A percentile compares a stretch with the other conserved stretches of the same genome.
Evolutionary conservation across 2,888 invertebrate species (phyloP).

Genomic region (Antheraea yamamai): DNA sequence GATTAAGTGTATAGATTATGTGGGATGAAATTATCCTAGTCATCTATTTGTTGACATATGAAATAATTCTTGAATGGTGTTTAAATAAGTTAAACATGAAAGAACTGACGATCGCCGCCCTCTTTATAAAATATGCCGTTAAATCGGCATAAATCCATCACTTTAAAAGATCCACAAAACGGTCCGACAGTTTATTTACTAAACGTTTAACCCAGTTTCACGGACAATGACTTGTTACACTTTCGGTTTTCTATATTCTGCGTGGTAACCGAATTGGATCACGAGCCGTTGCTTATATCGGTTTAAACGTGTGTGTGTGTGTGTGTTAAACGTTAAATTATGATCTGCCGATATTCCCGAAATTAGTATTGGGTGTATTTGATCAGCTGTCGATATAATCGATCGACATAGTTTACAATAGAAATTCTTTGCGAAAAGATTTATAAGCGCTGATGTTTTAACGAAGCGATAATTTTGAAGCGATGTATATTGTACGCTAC

Average conservation of each 20-base stretch:
- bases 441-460: background rate
- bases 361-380: background rate
- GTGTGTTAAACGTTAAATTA: too few species aligned
- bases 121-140: background rate
- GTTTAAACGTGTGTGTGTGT: background rate
- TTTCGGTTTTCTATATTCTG: constrained; percentile 10
- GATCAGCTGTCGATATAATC: background rate
- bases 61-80: background rate
- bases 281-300: constrained; percentile 1
- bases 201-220: constrained; percentile 12
- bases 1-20: too few species aligned
- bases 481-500: background rate
- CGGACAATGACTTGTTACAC: constrained; percentile 13
- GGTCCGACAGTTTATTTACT: constrained; percentile 1
- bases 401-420: background rate
- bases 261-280: constrained; percentile 3
- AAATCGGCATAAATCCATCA: background rate
- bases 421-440: background rate
- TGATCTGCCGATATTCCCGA: background rate
- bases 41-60: background rate
- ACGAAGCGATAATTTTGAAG: background rate
- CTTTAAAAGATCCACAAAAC: background rate
- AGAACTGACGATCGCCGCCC: background rate
- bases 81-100: background rate
- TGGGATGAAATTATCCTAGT: background rate